Percentiles rank a stretch among this genome's conserved stretches.
Evolutionary conservation across 2,797 vertebrate genomes (phyloP).

Genomic region (Fistularia tabacaria): DNA sequence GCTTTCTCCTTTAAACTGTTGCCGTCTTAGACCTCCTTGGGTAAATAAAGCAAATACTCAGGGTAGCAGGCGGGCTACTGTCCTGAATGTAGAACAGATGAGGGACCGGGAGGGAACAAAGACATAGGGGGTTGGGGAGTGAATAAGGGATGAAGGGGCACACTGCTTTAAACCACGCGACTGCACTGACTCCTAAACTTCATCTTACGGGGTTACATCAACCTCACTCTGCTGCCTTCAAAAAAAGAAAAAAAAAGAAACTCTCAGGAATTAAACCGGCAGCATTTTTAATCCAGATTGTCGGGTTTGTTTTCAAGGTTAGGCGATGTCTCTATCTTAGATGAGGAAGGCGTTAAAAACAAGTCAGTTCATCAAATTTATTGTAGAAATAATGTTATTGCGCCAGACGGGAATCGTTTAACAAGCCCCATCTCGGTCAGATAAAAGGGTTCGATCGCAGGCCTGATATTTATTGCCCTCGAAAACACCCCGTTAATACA

Average conservation of each 20-base stretch:
- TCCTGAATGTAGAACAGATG: slow-evolving; percentile 56
- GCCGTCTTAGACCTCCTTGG: slow-evolving; percentile 28
- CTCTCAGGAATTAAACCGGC: not conserved
- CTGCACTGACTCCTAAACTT: not conserved
- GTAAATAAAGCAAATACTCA: slow-evolving; percentile 42
- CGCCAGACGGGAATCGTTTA: too few relatives aligned
- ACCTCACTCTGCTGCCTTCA: slow-evolving; percentile 2
- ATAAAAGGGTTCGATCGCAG: too few relatives aligned
- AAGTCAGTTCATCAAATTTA: too few relatives aligned
- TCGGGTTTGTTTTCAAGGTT: too few relatives aligned
- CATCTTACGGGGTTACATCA: not conserved
- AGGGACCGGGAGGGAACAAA: slow-evolving; percentile 34
- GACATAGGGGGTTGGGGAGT: slow-evolving; percentile 13
- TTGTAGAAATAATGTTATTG: too few relatives aligned
- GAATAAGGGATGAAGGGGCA: not conserved
- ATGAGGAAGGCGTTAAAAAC: too few relatives aligned
- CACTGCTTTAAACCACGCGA: not conserved
- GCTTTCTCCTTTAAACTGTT: slow-evolving; percentile 29
- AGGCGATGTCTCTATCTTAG: too few relatives aligned
- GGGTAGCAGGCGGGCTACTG: slow-evolving; percentile 39
- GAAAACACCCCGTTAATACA: too few relatives aligned
- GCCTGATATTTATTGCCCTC: too few relatives aligned
- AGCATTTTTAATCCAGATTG: too few relatives aligned
- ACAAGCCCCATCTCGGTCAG: too few relatives aligned
- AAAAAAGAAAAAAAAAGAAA: not conserved